Conservation (phyloP, 2,888 invertebrate genomes). For the Drosophila anceps region DNA sequence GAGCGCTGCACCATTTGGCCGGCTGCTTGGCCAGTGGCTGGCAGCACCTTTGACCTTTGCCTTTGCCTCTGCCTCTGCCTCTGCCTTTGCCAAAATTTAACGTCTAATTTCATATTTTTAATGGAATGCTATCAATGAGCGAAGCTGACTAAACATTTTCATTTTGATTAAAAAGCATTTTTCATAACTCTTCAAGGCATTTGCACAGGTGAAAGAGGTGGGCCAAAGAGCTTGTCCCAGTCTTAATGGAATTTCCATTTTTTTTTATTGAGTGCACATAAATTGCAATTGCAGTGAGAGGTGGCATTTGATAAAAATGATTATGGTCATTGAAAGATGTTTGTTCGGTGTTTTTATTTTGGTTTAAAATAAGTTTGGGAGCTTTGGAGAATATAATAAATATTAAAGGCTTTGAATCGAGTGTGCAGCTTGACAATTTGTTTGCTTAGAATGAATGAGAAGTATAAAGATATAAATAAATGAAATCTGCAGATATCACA, state of each 20-base stretch:
- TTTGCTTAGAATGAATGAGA: too few relatives aligned
- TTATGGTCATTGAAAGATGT: background rate
- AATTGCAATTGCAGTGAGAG: constrained; percentile 43
- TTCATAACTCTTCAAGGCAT: background rate
- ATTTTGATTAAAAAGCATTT: constrained; percentile 26
- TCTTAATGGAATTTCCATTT: constrained; percentile 26
- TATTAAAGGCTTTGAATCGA: too few relatives aligned
- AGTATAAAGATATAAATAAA: too few relatives aligned
- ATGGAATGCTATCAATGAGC: constrained; percentile 54
- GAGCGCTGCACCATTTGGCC: constrained; percentile 18
- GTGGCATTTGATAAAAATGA: background rate
- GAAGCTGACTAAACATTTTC: constrained; percentile 24
- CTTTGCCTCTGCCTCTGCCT: constrained; percentile 53
- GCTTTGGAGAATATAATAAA: too few relatives aligned
- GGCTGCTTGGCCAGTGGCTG: constrained; percentile 67
- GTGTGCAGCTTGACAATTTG: too few relatives aligned
- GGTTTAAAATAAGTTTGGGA: too few relatives aligned
- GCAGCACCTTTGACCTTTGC: constrained; percentile 71
- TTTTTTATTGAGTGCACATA: constrained; percentile 26
- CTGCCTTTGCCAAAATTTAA: constrained; percentile 40
- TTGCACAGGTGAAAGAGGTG: background rate
- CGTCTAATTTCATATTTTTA: constrained; percentile 59
- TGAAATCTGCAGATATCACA: too few relatives aligned
- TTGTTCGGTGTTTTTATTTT: background rate
- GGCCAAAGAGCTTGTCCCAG: background rate